A percentile compares a stretch with the other conserved stretches of the same genome.
phyloP scores from a whole-genome alignment of 23 tunicate species.

The Halocynthia aurantium region DNA sequence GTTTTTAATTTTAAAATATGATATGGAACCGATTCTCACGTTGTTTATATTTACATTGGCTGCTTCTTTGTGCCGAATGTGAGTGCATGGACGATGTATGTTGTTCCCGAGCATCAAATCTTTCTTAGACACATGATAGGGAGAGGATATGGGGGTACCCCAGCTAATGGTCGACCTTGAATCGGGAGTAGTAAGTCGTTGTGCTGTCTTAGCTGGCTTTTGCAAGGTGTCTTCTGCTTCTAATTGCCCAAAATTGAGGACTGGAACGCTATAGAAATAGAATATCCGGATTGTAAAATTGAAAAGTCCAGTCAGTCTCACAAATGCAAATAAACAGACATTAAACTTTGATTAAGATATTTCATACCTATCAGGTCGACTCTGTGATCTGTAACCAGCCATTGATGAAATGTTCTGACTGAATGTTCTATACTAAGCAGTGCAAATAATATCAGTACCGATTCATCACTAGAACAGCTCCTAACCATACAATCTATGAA shows the following conservation, averaged over 20 bases:
- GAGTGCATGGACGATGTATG: conserved; percentile 74
- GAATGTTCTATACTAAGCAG: not conserved
- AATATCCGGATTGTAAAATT: not conserved
- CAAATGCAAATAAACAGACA: not conserved
- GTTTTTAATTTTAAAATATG: conserved; percentile 13
- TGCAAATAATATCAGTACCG: not conserved
- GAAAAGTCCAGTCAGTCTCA: not conserved
- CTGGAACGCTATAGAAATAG: conserved; percentile 14
- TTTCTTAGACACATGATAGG: conserved; percentile 47
- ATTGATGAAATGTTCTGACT: not conserved
- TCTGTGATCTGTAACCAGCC: conserved; percentile 12
- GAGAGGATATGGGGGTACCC: conserved; percentile 66
- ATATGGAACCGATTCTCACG: not conserved
- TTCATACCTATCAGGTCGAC: conserved; percentile 19
- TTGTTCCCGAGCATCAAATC: conserved; percentile 65
- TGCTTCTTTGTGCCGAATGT: conserved; percentile 30
- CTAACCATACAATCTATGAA: too few relatives aligned
- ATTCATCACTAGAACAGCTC: too few relatives aligned
- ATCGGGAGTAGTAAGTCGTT: conserved; percentile 23
- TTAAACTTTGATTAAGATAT: not conserved
- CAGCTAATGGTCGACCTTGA: conserved; percentile 69
- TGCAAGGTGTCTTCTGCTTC: conserved; percentile 4
- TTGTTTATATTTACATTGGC: conserved; percentile 19
- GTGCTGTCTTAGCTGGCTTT: conserved; percentile 9
- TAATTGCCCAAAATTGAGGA: conserved; percentile 2